Conservation (phyloP, 2,113 vertebrate genomes). For the Pontoporia blainvillei region DNA sequence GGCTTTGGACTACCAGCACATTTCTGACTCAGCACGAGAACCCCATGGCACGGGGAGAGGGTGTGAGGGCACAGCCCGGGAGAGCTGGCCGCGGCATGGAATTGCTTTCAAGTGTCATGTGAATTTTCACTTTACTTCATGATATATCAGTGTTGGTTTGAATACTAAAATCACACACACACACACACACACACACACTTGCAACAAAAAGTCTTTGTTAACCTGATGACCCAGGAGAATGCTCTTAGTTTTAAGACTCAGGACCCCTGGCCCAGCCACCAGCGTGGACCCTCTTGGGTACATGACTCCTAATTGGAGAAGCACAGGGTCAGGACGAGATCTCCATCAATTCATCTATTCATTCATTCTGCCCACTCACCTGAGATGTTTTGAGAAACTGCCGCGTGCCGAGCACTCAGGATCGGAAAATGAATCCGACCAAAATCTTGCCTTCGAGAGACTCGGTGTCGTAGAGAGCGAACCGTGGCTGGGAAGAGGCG, state of each 20-base stretch:
- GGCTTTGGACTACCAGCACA: fast-evolving
- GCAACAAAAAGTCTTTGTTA: neutral
- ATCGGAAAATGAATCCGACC: neutral
- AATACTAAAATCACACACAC: neutral
- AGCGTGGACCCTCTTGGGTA: fast-evolving
- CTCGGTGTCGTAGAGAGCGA: fast-evolving
- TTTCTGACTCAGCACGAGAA: fast-evolving
- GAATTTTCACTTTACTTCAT: neutral
- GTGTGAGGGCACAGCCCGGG: fast-evolving
- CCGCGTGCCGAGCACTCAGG: neutral
- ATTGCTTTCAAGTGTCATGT: neutral
- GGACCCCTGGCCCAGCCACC: neutral
- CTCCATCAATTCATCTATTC: fast-evolving
- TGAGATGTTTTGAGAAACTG: neutral
- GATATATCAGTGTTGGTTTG: neutral
- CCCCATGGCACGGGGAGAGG: fast-evolving
- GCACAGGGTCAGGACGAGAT: neutral
- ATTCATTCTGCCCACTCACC: neutral
- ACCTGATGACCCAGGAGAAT: neutral
- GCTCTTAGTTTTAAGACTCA: neutral
- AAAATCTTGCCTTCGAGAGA: neutral
- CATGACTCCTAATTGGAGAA: neutral
- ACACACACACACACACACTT: neutral
- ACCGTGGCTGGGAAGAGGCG: fast-evolving
- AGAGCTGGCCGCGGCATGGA: neutral